A percentile compares a stretch with the other conserved stretches of the same genome.
These are phyloP conservation scores for Caradrina kadenii DNA, from an alignment of 2,888 invertebrate species.

Conservation along the genomic window DNA sequence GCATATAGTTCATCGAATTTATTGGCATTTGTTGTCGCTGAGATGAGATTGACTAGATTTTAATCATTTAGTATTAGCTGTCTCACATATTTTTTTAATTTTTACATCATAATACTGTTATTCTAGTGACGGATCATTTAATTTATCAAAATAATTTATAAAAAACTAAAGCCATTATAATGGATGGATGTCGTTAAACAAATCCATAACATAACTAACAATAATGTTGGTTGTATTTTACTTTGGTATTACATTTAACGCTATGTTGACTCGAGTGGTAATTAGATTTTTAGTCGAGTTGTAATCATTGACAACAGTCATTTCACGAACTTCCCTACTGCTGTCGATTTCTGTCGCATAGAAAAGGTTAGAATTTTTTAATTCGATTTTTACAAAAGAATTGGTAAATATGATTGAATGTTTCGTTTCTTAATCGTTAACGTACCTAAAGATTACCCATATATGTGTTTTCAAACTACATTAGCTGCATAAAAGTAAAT, in stretches of 20 bases:
- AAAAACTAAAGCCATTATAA: no score
- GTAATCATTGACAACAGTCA: neutral
- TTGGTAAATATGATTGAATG: conserved; percentile 46
- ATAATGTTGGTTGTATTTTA: neutral
- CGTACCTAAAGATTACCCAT: neutral
- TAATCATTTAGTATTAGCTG: no score
- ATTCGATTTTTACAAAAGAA: conserved; percentile 12
- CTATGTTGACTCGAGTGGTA: neutral
- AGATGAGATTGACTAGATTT: no score
- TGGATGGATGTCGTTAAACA: no score
- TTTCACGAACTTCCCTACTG: conserved; percentile 13
- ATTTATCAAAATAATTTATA: no score
- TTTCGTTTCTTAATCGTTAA: neutral
- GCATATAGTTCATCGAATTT: no score
- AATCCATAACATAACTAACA: no score
- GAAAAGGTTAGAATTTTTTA: conserved; percentile 58
- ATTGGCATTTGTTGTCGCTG: no score
- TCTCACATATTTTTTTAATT: no score
- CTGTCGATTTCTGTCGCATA: conserved; percentile 49
- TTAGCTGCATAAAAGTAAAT: neutral
- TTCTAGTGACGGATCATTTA: no score
- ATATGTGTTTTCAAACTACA: neutral
- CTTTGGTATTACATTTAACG: no score
- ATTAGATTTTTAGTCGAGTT: conserved; percentile 29
- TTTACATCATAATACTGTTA: no score